These are phyloP conservation scores for Drosophila imparisetae DNA, from an alignment of 2,888 invertebrate genomes.

Conservation along the genomic window DNA sequence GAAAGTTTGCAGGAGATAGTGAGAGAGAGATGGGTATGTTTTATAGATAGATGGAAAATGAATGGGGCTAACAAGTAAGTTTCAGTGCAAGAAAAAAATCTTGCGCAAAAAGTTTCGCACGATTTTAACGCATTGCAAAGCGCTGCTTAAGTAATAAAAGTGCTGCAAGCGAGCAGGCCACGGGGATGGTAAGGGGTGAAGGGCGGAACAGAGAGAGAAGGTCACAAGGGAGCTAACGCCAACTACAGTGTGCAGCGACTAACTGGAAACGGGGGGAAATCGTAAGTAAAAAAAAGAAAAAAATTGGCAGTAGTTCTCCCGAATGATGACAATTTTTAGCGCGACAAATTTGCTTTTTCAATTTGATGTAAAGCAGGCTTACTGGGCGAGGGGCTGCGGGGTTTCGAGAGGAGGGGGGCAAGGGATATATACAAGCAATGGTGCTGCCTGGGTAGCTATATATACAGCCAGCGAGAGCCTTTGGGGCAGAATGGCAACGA, in stretches of 20 bases:
- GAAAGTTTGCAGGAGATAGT: slow-evolving; percentile 29
- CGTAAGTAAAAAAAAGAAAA: slow-evolving; percentile 61
- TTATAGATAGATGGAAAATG: slow-evolving; percentile 6
- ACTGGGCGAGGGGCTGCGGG: not conserved
- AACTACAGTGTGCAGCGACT: slow-evolving; percentile 53
- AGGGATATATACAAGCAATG: not conserved
- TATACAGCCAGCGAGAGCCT: slow-evolving; percentile 16
- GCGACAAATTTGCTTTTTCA: slow-evolving; percentile 74
- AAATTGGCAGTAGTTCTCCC: slow-evolving; percentile 66
- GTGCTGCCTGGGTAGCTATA: not conserved
- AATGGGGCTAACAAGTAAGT: slow-evolving; percentile 41
- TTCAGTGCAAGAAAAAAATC: slow-evolving; percentile 35
- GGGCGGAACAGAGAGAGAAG: slow-evolving; percentile 5
- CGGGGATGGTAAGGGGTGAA: not conserved
- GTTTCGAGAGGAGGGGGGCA: not conserved
- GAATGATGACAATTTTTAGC: slow-evolving; percentile 68
- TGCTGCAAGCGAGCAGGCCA: slow-evolving; percentile 8
- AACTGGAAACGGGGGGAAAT: slow-evolving; percentile 17
- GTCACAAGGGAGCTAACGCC: slow-evolving; percentile 39
- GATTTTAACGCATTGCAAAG: slow-evolving; percentile 69
- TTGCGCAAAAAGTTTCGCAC: slow-evolving; percentile 61
- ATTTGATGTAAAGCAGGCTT: slow-evolving; percentile 64
- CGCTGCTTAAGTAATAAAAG: slow-evolving; percentile 65
- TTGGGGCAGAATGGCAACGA: slow-evolving; percentile 25
- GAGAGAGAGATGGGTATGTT: not conserved